Base-by-base conservation (phyloP, 2,888 invertebrate species). In the Epirrhoe alternata region DNA sequence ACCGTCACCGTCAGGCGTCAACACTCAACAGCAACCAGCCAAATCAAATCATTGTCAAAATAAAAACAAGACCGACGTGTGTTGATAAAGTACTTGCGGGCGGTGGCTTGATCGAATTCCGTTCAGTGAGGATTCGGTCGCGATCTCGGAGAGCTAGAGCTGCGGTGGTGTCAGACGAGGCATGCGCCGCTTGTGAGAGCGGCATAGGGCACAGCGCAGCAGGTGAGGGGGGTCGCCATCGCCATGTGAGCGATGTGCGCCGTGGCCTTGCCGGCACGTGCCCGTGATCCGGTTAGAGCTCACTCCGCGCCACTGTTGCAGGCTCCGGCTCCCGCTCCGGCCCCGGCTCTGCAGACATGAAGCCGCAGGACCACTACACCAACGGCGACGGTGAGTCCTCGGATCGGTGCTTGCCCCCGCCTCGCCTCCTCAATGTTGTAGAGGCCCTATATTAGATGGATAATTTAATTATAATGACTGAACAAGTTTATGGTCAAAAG, bases 311-410 rank as follows among this genome's bases (percentile, higher is more conserved):
- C 42, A 56, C 57, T 62, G 59, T 67, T 68, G 60, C 71, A 71
- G 71, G 63, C 31, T 59, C 58, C 53, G 53, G 35, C 30, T 6
- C 8, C 55, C 56, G 42, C 42, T 14, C 69, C 60, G 58, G 57
- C 49, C 70, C 42, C 68, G 66, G 49, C 65, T 65, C 54, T 62
- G 67, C 69, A 70, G 74, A 74, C 78, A 89, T 89, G 89, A 85
- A 83, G 78, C 87, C 87, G 55, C 84, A 81, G 62, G 85, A 88
- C 73, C 84, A 84, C 72, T 83, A 78, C 79, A 81, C 82, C 69
- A 89, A 90, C 77, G 89, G 89, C 42, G 87, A 89, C 68, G 88
- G 88, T 88, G 73, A 88, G 87, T 73, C 3, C 7, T n/a, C n/a
- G n/a, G n/a, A n/a, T n/a, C n/a, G n/a, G n/a, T n/a, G n/a, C n/a